phyloP scores from a whole-genome alignment of 92 coral and sea anemone genomes.

The Isaurus tuberculatus region DNA sequence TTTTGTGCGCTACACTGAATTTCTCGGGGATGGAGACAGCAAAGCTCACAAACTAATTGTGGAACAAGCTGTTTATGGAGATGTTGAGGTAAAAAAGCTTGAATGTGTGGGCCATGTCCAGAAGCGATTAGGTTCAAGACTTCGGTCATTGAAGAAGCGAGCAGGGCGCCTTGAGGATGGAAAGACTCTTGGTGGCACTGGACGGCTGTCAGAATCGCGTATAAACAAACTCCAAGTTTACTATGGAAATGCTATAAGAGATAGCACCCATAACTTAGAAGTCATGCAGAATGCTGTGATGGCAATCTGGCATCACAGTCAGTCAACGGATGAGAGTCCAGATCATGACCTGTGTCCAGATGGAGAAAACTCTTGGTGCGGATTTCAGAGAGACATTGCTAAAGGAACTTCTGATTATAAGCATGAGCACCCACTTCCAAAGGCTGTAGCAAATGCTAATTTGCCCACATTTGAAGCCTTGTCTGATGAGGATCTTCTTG shows the following conservation, averaged over 20 bases:
- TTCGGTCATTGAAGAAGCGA: slow-evolving; percentile 63
- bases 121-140: slow-evolving; percentile 59
- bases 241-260: slow-evolving; percentile 64
- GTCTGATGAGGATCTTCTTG: slow-evolving; percentile 33
- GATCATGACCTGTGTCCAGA: slow-evolving; percentile 48
- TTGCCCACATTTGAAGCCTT: slow-evolving; percentile 50
- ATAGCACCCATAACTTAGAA: slow-evolving; percentile 47
- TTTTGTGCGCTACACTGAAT: slow-evolving; percentile 47
- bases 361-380: neutral
- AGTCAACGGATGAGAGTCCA: slow-evolving; percentile 57
- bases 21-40: slow-evolving; percentile 66
- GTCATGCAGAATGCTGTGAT: slow-evolving; percentile 60
- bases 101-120: slow-evolving; percentile 73
- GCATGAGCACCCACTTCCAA: slow-evolving; percentile 50
- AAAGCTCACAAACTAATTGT: slow-evolving; percentile 50
- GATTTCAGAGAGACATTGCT: neutral
- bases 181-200: slow-evolving; percentile 57
- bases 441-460: slow-evolving; percentile 55
- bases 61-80: slow-evolving; percentile 56
- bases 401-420: slow-evolving; percentile 19
- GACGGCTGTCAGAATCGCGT: slow-evolving; percentile 54
- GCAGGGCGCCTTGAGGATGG: slow-evolving; percentile 53
- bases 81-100: slow-evolving; percentile 37
- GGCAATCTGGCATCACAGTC: slow-evolving; percentile 68
- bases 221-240: slow-evolving; percentile 55